Percentiles rank a stretch among this genome's conserved stretches.
Conservation (phyloP, 2,888 invertebrate genomes). For the Spisula subtruncata region DNA sequence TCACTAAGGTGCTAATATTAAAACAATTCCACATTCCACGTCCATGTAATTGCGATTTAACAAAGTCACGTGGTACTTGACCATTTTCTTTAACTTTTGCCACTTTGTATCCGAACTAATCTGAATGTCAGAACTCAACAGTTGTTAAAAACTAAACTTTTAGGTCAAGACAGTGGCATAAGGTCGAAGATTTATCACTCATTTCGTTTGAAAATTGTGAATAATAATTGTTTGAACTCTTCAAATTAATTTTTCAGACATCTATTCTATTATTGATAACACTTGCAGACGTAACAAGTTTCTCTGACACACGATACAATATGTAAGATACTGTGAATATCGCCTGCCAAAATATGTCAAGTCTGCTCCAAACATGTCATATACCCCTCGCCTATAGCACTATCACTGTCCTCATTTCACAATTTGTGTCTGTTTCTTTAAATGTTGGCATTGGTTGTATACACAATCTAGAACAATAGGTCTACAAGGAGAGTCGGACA, state of each 20-base stretch:
- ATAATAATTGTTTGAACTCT: slow-evolving; percentile 1
- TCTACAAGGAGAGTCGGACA: too few relatives aligned
- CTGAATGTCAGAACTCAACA: too few relatives aligned
- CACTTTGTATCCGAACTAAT: not conserved
- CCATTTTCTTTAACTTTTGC: not conserved
- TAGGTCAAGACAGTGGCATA: not conserved
- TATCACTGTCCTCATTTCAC: not conserved
- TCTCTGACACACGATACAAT: slow-evolving; percentile 7
- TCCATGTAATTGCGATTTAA: not conserved
- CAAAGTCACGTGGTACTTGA: not conserved
- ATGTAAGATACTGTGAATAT: not conserved
- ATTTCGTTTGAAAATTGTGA: not conserved
- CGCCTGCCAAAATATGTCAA: not conserved
- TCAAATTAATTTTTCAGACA: slow-evolving; percentile 3
- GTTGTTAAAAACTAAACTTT: not conserved
- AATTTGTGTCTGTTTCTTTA: slow-evolving; percentile 20
- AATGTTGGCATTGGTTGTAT: not conserved
- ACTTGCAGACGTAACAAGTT: not conserved
- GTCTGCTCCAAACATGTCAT: slow-evolving; percentile 22
- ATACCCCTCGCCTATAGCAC: not conserved
- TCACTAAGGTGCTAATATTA: not conserved
- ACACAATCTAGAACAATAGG: too few relatives aligned
- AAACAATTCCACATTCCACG: not conserved
- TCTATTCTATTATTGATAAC: not conserved
- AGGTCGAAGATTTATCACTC: not conserved